Base-by-base conservation (phyloP, 1,140 invertebrate genomes). In the Lithobius niger region DNA sequence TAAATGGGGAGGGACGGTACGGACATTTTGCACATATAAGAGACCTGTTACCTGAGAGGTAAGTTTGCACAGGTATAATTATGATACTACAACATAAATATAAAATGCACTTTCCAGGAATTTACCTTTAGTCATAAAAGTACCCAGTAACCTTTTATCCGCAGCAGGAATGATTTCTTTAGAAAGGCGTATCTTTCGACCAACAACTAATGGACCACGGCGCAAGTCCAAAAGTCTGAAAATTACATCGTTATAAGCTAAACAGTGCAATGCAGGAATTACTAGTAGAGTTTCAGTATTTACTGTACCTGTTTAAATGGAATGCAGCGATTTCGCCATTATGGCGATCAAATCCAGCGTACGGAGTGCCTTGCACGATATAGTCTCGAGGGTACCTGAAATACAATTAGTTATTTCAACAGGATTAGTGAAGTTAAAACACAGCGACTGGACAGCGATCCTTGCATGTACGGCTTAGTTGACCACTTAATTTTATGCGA, bases 271-370 rank as follows among this genome's bases (percentile, higher is more conserved):
- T n/a, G n/a, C n/a, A n/a, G n/a, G n/a, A n/a, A n/a, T n/a, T n/a
- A n/a, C n/a, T n/a, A n/a, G n/a, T n/a, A n/a, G n/a, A n/a, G n/a
- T n/a, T n/a, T n/a, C n/a, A 27, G 24, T 19, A 43, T 49, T 19
- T 27, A 27, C 15, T 22, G 56, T 58, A 72, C 71, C 71, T 80
- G 47, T 83, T 84, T 56, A 95, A 73, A 72, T 93, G 88, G 72
- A 94, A 95, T n/a, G 85, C 85, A 61, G 87, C 82, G n/a, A 95
- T 83, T 77, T 97, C 92, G n/a, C 87, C 88, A 70, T 87, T 87
- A 65, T 94, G 88, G 13, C 91, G 74, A 69, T 97, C 92, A 69
- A 84, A 86, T 18, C 92, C 92, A 45, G 79, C 79, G 74, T 92
- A 93, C 10, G 91, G 84, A 31, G 78, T 74, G 1, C 86, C 90